Percentiles rank a stretch among this genome's conserved stretches.
Conservation (phyloP, 2,888 invertebrate genomes). For the Tachina fera region DNA sequence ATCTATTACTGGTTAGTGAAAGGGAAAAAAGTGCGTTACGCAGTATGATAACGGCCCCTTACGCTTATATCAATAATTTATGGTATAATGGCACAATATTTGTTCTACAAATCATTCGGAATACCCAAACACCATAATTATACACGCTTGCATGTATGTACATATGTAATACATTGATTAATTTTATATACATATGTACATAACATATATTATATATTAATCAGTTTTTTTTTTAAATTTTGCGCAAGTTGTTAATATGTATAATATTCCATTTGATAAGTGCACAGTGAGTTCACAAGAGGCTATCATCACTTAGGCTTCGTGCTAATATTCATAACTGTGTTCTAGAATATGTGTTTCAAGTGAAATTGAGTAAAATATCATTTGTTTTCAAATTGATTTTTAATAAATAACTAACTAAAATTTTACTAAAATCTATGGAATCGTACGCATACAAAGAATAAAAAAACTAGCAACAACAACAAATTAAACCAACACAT, state of each 20-base stretch:
- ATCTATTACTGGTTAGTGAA: too few relatives aligned
- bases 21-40: too few relatives aligned
- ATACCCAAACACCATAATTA: neutral
- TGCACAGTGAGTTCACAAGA: conserved; percentile 52
- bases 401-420: neutral
- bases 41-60: too few relatives aligned
- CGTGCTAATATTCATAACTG: conserved; percentile 22
- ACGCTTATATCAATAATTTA: too few relatives aligned
- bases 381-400: conserved; percentile 13
- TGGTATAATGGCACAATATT: too few relatives aligned
- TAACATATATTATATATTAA: neutral
- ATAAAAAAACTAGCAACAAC: neutral
- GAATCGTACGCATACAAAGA: conserved; percentile 5
- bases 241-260: neutral
- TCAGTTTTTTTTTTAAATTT: too few relatives aligned
- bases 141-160: neutral
- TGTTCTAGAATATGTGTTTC: conserved; percentile 32
- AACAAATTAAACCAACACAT: neutral
- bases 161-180: neutral
- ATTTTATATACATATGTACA: neutral
- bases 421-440: conserved; percentile 12
- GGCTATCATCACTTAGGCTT: conserved; percentile 50
- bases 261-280: conserved; percentile 57
- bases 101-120: too few relatives aligned
- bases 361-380: conserved; percentile 46